phyloP scores from a whole-genome alignment of 2,888 invertebrate genomes.

The Amorpha juglandis region DNA sequence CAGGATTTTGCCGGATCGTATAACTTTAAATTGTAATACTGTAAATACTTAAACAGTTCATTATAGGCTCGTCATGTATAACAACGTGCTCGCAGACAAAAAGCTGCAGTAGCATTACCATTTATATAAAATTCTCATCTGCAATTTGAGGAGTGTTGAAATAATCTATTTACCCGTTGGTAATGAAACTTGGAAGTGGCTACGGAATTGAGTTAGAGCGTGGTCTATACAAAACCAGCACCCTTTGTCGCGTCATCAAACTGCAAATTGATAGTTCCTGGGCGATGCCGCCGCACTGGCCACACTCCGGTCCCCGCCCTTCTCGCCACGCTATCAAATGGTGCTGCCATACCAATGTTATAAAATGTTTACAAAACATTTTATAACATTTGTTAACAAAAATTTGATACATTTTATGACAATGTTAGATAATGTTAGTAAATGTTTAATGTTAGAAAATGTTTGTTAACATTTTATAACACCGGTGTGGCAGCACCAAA shows the following conservation, averaged over 20 bases:
- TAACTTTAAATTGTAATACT: too few species aligned
- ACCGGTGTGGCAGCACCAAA: too few species aligned
- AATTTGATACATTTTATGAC: too few species aligned
- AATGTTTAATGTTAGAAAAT: too few species aligned
- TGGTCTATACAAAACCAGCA: conserved; percentile 44
- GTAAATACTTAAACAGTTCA: neutral
- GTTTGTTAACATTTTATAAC: too few species aligned
- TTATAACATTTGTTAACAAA: too few species aligned
- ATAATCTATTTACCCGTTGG: conserved; percentile 23
- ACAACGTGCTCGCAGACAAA: neutral
- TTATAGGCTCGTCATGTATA: neutral
- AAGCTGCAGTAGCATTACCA: neutral
- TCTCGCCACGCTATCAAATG: neutral
- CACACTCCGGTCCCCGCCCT: conserved; percentile 14
- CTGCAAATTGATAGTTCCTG: conserved; percentile 73
- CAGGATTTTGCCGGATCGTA: too few species aligned
- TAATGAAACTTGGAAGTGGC: conserved; percentile 52
- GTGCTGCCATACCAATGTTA: too few species aligned
- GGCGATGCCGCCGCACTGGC: conserved; percentile 43
- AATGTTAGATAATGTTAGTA: too few species aligned
- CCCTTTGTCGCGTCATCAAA: conserved; percentile 75
- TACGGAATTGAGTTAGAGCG: conserved; percentile 60
- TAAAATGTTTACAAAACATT: too few species aligned
- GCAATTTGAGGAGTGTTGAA: neutral
- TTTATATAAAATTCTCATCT: neutral